phyloP scores from a whole-genome alignment of 2,113 vertebrate genomes.

The Grallaria varia region DNA sequence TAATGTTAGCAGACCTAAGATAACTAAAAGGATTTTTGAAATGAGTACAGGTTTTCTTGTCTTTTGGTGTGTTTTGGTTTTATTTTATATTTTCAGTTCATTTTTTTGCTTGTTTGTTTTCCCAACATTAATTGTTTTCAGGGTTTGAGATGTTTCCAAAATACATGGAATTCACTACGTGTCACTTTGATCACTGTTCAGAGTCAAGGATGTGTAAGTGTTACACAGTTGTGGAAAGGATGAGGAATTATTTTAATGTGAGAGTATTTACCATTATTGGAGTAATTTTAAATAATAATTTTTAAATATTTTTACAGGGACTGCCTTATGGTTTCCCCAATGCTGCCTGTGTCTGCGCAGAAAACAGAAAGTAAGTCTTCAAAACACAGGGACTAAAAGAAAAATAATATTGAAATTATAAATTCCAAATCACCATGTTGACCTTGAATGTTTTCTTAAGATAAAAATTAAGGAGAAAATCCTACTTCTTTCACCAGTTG shows the following conservation, averaged over 20 bases:
- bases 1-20: background rate
- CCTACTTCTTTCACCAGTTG: background rate
- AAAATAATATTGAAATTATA: background rate
- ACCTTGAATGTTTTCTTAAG: background rate
- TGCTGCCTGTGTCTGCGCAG: background rate
- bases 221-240: background rate
- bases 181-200: background rate
- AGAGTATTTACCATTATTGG: background rate
- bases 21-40: background rate
- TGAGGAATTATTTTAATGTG: background rate
- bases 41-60: accelerated
- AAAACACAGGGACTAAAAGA: background rate
- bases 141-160: background rate
- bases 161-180: background rate
- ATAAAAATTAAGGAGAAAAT: background rate
- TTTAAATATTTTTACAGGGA: background rate
- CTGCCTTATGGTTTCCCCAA: accelerated
- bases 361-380: background rate
- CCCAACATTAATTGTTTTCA: background rate
- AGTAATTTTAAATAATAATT: background rate
- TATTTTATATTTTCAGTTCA: no score
- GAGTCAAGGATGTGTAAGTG: background rate
- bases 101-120: no score
- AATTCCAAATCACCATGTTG: background rate
- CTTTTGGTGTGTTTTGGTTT: background rate